Evolutionary conservation across 1,140 invertebrate genomes (phyloP).

Genomic region (Penaeus vannamei): DNA sequence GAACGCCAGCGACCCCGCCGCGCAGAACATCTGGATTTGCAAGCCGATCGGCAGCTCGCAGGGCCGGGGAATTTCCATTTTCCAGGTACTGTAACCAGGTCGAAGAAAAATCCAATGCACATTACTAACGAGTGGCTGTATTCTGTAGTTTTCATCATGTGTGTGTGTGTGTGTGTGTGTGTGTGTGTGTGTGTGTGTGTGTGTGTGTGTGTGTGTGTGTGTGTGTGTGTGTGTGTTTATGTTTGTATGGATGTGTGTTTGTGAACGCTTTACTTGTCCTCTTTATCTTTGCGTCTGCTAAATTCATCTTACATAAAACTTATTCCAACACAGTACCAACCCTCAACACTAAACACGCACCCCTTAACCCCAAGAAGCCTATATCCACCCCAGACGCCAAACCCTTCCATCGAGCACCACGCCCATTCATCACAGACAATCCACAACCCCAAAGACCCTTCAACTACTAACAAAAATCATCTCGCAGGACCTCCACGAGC

Average conservation of each 20-base stretch:
- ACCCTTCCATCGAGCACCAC: neutral
- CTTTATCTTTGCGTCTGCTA: too few relatives aligned
- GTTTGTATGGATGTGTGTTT: too few relatives aligned
- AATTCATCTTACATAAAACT: neutral
- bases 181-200: too few relatives aligned
- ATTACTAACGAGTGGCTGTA: too few relatives aligned
- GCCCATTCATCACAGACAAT: neutral
- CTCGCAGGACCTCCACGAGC: constrained; percentile 81
- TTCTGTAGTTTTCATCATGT: too few relatives aligned
- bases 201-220: too few relatives aligned
- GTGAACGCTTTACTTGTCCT: too few relatives aligned
- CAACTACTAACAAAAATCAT: constrained; percentile 38
- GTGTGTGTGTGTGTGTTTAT: too few relatives aligned
- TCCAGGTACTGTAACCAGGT: constrained; percentile 76
- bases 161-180: too few relatives aligned
- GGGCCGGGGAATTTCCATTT: constrained; percentile 86
- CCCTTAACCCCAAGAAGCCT: neutral
- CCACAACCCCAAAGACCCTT: neutral
- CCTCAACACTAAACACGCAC: neutral
- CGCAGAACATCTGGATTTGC: constrained; percentile 82
- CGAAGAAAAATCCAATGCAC: too few relatives aligned
- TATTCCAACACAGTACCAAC: neutral
- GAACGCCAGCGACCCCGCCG: neutral
- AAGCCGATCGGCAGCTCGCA: constrained; percentile 89
- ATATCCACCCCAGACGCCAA: neutral